phyloP scores from a whole-genome alignment of 2,888 invertebrate genomes.

The Itoplectis maculator region DNA sequence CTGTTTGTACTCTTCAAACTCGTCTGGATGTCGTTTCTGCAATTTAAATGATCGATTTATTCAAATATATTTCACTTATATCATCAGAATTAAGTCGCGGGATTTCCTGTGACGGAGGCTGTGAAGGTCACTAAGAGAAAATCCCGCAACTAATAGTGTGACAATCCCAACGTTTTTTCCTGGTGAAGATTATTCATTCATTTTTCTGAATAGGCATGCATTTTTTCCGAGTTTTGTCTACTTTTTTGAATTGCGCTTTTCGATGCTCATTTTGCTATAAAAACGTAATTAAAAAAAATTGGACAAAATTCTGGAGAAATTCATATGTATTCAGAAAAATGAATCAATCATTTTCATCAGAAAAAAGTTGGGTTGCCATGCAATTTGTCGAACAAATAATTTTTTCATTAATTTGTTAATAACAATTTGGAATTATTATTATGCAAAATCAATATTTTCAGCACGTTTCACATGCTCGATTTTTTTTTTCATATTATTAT shows the following conservation, averaged over 20 bases:
- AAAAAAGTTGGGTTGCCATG: background rate
- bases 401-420: no score
- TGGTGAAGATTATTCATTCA: background rate
- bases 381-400: no score
- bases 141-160: slow-evolving; percentile 1
- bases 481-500: slow-evolving; percentile 1
- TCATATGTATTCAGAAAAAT: no score
- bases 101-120: background rate
- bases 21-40: slow-evolving; percentile 10
- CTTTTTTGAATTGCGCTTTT: background rate
- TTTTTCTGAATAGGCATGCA: background rate
- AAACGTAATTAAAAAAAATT: background rate
- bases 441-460: no score
- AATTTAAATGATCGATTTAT: slow-evolving; percentile 4
- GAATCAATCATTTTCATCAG: background rate
- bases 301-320: no score
- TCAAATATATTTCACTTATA: slow-evolving; percentile 10
- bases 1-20: slow-evolving; percentile 1
- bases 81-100: background rate
- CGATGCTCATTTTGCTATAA: background rate
- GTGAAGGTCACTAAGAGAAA: slow-evolving; percentile 1
- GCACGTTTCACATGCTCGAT: background rate
- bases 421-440: no score
- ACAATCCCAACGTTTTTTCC: background rate
- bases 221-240: background rate